phyloP scores from a whole-genome alignment of 2,888 invertebrate genomes.

The Aporophyla nigra region DNA sequence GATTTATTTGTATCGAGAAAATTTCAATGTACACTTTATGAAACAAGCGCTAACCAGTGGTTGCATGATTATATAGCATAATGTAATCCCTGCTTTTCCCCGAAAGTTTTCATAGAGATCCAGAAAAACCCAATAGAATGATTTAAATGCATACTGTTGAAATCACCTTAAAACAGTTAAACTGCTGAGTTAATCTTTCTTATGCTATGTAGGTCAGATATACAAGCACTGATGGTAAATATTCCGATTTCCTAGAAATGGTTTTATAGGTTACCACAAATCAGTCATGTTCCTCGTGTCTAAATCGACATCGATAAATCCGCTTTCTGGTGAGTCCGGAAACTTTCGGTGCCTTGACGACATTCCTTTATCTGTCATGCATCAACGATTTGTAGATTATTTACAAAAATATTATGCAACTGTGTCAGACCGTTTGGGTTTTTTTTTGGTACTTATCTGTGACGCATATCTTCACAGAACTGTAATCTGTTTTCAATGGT shows the following conservation, averaged over 20 bases:
- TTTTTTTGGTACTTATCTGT: background rate
- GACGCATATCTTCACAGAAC: slow-evolving; percentile 32
- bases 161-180: background rate
- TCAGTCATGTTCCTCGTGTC: background rate
- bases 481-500: slow-evolving; percentile 32
- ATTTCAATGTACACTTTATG: background rate
- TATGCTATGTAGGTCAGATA: background rate
- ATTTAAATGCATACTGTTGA: background rate
- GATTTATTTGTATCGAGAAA: background rate
- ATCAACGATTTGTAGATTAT: slow-evolving; percentile 7
- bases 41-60: background rate
- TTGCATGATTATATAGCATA: background rate
- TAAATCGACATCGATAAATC: slow-evolving; percentile 17
- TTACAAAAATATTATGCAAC: slow-evolving; percentile 39
- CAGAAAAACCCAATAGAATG: background rate
- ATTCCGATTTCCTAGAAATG: slow-evolving; percentile 11
- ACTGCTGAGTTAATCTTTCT: background rate
- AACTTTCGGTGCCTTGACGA: slow-evolving; percentile 7
- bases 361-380: slow-evolving; percentile 25
- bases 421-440: slow-evolving; percentile 13
- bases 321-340: slow-evolving; percentile 8
- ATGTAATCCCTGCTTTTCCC: background rate
- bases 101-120: background rate
- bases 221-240: background rate
- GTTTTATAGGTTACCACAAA: background rate